Evolutionary conservation across 2,797 vertebrate genomes (phyloP).

Genomic region (Typhlichthys eigenmanni): DNA sequence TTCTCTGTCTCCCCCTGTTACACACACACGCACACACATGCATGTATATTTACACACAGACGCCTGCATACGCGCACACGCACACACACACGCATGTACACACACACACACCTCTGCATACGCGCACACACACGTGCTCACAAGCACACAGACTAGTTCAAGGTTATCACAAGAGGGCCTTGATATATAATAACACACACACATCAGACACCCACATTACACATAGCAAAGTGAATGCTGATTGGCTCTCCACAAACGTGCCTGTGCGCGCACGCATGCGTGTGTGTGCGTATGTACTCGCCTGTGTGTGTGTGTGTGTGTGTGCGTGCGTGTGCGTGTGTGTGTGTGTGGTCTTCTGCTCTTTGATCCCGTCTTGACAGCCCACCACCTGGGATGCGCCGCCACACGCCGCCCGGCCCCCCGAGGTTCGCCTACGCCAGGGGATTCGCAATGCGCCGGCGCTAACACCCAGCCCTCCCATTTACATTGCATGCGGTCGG

Average conservation of each 20-base stretch:
- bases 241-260: not conserved
- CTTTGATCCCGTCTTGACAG: slow-evolving; percentile 77
- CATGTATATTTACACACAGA: not conserved
- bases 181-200: not conserved
- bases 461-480: slow-evolving; percentile 39
- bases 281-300: not conserved
- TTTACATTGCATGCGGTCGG: slow-evolving; percentile 44
- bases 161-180: too few relatives aligned
- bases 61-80: not conserved
- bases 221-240: slow-evolving; percentile 38
- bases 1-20: not conserved
- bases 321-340: slow-evolving; percentile 12
- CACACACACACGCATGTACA: not conserved
- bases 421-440: slow-evolving; percentile 50
- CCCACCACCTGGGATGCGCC: slow-evolving; percentile 70
- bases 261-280: slow-evolving; percentile 21
- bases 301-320: slow-evolving; percentile 16
- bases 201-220: not conserved
- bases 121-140: not conserved
- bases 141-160: not conserved
- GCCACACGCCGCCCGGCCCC: slow-evolving; percentile 56
- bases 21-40: not conserved
- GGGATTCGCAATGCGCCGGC: slow-evolving; percentile 61
- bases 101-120: not conserved
- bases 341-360: slow-evolving; percentile 63